Conservation (phyloP, 2,888 invertebrate species). For the Leptinotarsa tumamoca region DNA sequence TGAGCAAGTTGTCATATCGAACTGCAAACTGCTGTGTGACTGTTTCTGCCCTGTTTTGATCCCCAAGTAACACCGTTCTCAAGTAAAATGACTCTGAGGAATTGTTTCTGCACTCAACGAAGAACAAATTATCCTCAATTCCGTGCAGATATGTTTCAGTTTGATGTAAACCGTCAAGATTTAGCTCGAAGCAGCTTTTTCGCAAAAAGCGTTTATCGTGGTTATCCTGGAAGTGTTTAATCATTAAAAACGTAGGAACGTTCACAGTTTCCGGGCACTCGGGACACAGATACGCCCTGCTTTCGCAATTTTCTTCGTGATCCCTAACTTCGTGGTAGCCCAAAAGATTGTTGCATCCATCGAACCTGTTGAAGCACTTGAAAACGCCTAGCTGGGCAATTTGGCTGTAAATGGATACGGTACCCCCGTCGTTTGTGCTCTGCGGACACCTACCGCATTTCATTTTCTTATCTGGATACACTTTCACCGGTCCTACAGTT, state of each 20-base stretch:
- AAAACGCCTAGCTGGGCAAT: background rate
- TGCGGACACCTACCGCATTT: background rate
- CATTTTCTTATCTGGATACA: background rate
- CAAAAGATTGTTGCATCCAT: background rate
- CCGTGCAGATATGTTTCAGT: background rate
- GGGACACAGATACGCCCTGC: constrained; percentile 30
- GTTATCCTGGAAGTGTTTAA: constrained; percentile 23
- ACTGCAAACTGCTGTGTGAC: background rate
- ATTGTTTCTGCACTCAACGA: background rate
- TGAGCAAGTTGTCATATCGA: background rate
- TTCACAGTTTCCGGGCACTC: constrained; percentile 20
- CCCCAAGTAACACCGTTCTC: background rate
- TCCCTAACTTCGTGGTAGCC: background rate
- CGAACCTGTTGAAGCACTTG: constrained; percentile 1
- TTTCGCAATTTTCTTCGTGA: constrained; percentile 16
- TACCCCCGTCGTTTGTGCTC: background rate
- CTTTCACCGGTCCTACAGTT: background rate
- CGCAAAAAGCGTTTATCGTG: background rate
- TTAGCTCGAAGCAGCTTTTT: background rate
- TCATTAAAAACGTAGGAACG: constrained; percentile 11
- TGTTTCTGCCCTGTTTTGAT: background rate
- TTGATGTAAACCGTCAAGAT: background rate
- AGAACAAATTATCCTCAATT: background rate
- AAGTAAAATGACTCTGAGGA: background rate
- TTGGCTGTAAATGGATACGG: background rate